Evolutionary conservation across 2,113 vertebrate species (phyloP).

Genomic region (Lophotis ruficrista): DNA sequence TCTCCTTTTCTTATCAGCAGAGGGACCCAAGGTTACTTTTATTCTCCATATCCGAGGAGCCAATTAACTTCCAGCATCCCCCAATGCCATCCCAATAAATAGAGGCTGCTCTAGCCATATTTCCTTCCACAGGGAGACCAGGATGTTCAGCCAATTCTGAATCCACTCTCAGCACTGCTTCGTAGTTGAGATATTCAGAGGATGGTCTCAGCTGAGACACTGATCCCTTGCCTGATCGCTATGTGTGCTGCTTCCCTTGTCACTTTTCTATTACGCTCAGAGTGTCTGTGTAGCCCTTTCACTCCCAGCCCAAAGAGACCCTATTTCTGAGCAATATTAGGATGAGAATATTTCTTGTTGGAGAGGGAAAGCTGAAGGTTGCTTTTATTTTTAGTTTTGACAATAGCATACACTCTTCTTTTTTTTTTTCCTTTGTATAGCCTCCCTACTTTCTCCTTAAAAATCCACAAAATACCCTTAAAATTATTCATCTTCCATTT

Average conservation of each 20-base stretch:
- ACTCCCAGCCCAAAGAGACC: neutral
- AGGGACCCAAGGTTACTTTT: slow-evolving; percentile 24
- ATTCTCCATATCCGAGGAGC: neutral
- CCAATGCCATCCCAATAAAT: slow-evolving; percentile 60
- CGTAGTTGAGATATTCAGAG: neutral
- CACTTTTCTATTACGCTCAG: neutral
- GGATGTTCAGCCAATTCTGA: neutral
- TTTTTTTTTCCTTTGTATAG: neutral
- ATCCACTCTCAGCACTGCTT: neutral
- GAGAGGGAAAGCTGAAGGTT: rapidly evolving
- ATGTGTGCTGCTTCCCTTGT: neutral
- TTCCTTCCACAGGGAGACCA: slow-evolving; percentile 7
- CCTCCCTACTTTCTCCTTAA: neutral
- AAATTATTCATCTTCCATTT: slow-evolving; percentile 2
- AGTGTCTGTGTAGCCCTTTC: neutral
- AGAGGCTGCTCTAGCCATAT: slow-evolving; percentile 18
- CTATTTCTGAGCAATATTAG: neutral
- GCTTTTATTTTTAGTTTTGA: neutral
- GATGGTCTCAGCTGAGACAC: neutral
- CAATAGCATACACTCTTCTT: neutral
- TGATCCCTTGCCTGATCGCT: neutral
- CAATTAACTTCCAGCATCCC: slow-evolving; percentile 13
- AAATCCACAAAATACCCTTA: neutral
- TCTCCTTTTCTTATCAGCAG: slow-evolving; percentile 28
- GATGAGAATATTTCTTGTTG: neutral